Conservation (phyloP, 2,797 vertebrate genomes). For the Eremophila alpestris region DNA sequence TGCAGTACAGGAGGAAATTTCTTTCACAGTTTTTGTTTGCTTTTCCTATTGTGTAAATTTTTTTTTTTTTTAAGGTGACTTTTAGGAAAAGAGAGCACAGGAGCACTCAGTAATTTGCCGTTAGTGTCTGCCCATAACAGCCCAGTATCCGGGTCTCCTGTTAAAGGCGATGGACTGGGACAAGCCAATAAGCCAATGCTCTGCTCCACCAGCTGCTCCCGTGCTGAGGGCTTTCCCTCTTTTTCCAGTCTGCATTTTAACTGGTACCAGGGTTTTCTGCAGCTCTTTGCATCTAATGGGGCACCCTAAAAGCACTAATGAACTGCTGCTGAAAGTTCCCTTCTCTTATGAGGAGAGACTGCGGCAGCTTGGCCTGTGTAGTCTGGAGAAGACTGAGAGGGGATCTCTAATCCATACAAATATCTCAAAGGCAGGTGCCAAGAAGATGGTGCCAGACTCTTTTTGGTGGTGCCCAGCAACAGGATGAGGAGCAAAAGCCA, state of each 20-base stretch:
- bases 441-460: not conserved
- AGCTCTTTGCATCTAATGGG: not conserved
- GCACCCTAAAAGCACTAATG: not conserved
- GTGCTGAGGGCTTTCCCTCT: not conserved
- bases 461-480: not conserved
- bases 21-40: not conserved
- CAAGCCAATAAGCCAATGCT: not conserved
- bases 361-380: not conserved
- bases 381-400: not conserved
- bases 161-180: not conserved
- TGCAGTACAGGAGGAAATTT: not conserved
- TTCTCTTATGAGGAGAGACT: not conserved
- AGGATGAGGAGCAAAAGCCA: not conserved
- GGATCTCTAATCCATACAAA: not conserved
- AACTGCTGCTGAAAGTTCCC: not conserved
- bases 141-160: not conserved
- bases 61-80: not conserved
- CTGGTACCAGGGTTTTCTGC: not conserved
- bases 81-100: not conserved
- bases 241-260: not conserved
- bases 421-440: not conserved
- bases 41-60: not conserved
- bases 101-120: not conserved
- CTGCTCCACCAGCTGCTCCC: not conserved
- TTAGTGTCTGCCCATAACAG: not conserved